Conservation (phyloP, 2,888 invertebrate species). For the Eupithecia dodoneata region DNA sequence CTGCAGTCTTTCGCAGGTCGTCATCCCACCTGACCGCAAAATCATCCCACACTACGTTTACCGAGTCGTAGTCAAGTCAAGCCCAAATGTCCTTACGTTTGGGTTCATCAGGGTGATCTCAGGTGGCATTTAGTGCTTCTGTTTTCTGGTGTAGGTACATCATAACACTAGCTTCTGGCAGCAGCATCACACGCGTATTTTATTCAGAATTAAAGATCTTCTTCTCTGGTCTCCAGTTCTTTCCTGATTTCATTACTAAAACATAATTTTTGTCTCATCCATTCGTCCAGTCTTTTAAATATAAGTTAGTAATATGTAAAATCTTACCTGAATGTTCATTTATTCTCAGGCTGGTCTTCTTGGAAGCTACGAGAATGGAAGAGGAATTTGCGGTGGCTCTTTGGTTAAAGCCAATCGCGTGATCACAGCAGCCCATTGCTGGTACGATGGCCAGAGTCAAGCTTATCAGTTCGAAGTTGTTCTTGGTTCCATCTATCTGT, state of each 20-base stretch:
- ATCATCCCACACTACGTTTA: too few species aligned
- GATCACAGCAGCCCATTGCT: conserved; percentile 59
- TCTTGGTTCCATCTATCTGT: background rate
- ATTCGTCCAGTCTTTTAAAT: background rate
- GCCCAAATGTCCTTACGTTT: background rate
- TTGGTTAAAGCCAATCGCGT: conserved; percentile 53
- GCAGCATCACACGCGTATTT: background rate
- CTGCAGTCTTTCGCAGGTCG: too few species aligned
- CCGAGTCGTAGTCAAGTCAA: too few species aligned
- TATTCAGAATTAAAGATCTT: background rate
- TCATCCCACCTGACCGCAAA: too few species aligned
- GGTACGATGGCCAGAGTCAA: background rate
- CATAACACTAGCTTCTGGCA: background rate
- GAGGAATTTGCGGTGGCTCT: conserved; percentile 63
- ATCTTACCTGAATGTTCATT: background rate
- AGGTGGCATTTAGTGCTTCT: background rate
- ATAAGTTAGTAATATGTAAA: background rate
- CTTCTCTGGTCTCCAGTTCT: too few species aligned
- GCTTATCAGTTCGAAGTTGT: conserved; percentile 1
- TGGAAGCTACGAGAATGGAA: conserved; percentile 41
- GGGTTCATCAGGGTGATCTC: background rate
- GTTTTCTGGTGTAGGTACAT: background rate
- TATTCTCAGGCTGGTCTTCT: conserved; percentile 51
- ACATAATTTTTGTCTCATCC: background rate
- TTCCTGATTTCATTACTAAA: background rate